Evolutionary conservation across 2,888 invertebrate genomes (phyloP), one percentile per base, ranked within the genome.

Genomic region (Ashinkailepas kermadecensis): DNA sequence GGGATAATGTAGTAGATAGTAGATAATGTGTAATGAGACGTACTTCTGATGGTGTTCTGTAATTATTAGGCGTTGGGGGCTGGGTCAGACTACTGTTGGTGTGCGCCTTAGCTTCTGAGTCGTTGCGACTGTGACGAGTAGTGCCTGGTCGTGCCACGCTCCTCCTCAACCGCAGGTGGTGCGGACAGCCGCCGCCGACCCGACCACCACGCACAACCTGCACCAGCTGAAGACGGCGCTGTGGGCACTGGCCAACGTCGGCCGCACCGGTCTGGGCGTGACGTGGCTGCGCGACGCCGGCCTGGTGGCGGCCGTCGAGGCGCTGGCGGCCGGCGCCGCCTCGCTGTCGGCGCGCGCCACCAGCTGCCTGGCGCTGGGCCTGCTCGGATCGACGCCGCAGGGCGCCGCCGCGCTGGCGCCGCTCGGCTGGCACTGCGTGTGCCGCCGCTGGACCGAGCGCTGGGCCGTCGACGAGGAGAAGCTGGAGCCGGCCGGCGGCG

Each of bases 241-340:
- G 0, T 98, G 98, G 97, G 94, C 94, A 2, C 86, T 89, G 81
- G 95, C 95, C 23, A 95, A 96, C 87, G 91, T 94, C 18, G 94
- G 93, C 4, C 82, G 88, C 12, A 92, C 93, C 12, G 88, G 91
- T 0, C 90, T 91, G 84, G 97, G 97, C 8, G 90, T 95, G 13
- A 91, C 92, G 81, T 91, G 93, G 85, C 89, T 97, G 59, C 11
- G 21, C 10, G 78, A 54, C 78, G 57, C 78, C 54, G 78, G 57
- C 78, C 21, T 78, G 78, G 57, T 78, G n/a, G 57, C 56, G 56
- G 78, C 78, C n/a, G 57, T 91, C 79, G 78, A 11, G 13, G 56
- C 78, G 4, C 57, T 57, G 56, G 78, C 54, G 3, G 54, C 57
- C 21, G 90, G 96, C 83, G 95, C 95, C 6, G 78, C n/a, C 21